Percentiles rank a stretch among this genome's conserved stretches.
phyloP scores from a whole-genome alignment of 2,797 vertebrate genomes.

The Catharus ustulatus region DNA sequence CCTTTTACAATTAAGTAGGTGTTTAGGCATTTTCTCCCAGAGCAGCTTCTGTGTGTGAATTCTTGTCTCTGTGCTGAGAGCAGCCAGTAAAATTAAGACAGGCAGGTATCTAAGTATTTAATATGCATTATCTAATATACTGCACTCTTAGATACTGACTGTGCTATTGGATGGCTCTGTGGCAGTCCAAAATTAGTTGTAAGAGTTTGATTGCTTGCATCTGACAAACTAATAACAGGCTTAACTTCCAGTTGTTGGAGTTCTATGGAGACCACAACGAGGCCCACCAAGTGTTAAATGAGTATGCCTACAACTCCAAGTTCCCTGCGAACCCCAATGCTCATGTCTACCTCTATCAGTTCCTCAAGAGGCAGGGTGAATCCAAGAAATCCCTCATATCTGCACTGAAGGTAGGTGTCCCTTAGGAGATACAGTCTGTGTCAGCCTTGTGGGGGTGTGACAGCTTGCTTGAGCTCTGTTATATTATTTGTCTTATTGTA shows the following conservation, averaged over 20 bases:
- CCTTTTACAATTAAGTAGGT: background rate
- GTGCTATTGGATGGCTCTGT: background rate
- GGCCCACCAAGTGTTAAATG: conserved; percentile 80
- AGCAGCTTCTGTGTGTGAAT: background rate
- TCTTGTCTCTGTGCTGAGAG: background rate
- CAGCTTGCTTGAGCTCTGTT: background rate
- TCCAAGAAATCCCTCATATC: conserved; percentile 73
- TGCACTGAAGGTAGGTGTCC: conserved; percentile 81
- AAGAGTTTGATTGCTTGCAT: background rate
- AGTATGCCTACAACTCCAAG: conserved; percentile 86
- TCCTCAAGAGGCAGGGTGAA: conserved; percentile 80
- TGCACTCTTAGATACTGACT: background rate
- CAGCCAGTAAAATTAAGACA: background rate
- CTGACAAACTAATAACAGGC: background rate
- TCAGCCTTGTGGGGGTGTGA: background rate
- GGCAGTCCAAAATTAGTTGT: background rate
- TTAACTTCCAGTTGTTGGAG: conserved; percentile 85
- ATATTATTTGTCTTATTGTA: background rate
- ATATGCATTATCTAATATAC: background rate
- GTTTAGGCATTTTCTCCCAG: background rate
- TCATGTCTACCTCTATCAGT: conserved; percentile 87
- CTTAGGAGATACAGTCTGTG: background rate
- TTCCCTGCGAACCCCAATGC: conserved; percentile 94
- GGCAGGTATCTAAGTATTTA: accelerated
- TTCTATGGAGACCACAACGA: conserved; percentile 81